Percentiles rank a stretch among this genome's conserved stretches.
phyloP scores from a whole-genome alignment of 2,888 invertebrate species.

The Archips crataeganus region DNA sequence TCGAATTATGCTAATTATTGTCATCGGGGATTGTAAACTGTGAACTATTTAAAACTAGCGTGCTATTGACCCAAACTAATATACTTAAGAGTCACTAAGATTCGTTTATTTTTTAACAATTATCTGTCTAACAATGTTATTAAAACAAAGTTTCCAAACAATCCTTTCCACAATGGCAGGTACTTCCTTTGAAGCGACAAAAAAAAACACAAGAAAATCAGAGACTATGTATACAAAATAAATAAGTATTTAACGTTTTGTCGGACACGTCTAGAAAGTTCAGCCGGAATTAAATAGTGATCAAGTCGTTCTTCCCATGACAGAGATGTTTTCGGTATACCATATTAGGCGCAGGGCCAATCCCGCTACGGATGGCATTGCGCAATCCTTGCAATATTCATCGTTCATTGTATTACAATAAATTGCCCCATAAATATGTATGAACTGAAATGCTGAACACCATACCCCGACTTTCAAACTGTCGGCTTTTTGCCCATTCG shows the following conservation, averaged over 20 bases:
- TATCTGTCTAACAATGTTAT: too few species aligned
- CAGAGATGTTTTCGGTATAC: conserved; percentile 40
- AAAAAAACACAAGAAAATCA: background rate
- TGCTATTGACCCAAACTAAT: background rate
- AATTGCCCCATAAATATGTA: conserved; percentile 80
- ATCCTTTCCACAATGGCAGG: too few species aligned
- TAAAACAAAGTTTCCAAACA: too few species aligned
- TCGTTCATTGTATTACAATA: conserved; percentile 78
- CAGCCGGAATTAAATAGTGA: conserved; percentile 32
- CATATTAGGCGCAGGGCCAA: conserved; percentile 44
- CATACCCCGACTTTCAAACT: conserved; percentile 71
- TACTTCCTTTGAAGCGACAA: background rate
- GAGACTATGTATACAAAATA: background rate
- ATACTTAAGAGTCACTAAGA: background rate
- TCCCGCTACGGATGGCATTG: conserved; percentile 48
- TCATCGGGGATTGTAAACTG: background rate
- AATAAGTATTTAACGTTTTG: background rate
- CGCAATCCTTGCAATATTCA: conserved; percentile 73
- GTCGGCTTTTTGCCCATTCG: conserved; percentile 72
- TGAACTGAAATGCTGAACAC: conserved; percentile 68
- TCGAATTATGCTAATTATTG: background rate
- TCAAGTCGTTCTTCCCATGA: conserved; percentile 27
- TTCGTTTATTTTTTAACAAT: background rate
- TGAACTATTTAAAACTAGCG: background rate
- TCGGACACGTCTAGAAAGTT: conserved; percentile 31